Evolutionary conservation across 2,797 vertebrate species (phyloP).

Genomic region (Alouatta caraya): DNA sequence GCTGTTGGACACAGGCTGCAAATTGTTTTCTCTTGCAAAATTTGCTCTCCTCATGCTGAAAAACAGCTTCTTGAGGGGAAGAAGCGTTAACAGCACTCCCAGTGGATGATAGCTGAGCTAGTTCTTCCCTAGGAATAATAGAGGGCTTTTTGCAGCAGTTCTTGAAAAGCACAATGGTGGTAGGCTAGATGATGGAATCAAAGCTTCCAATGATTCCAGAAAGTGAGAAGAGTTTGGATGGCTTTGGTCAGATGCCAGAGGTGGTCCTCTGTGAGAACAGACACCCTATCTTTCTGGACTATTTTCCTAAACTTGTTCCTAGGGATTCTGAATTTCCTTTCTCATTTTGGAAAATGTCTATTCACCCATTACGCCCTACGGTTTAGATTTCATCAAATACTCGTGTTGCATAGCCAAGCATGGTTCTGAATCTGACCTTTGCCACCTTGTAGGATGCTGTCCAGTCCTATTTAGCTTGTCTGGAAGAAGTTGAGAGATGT

Average conservation of each 20-base stretch:
- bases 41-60: background rate
- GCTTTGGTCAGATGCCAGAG: background rate
- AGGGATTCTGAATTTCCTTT: background rate
- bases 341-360: background rate
- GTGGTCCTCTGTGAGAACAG: background rate
- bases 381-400: too few relatives aligned
- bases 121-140: background rate
- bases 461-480: background rate
- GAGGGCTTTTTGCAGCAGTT: fast-evolving
- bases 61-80: background rate
- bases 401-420: background rate
- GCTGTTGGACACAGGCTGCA: too few relatives aligned
- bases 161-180: background rate
- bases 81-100: background rate
- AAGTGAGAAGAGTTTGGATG: background rate
- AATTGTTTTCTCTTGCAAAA: too few relatives aligned
- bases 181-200: background rate
- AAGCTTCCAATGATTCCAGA: background rate
- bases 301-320: background rate
- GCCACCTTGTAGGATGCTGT: background rate
- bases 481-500: background rate
- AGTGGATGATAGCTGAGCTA: background rate
- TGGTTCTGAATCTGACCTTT: background rate
- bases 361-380: background rate
- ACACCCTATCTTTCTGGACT: background rate